Base-by-base conservation (phyloP, 1,140 invertebrate genomes). In the Acromyrmex echinatior region DNA sequence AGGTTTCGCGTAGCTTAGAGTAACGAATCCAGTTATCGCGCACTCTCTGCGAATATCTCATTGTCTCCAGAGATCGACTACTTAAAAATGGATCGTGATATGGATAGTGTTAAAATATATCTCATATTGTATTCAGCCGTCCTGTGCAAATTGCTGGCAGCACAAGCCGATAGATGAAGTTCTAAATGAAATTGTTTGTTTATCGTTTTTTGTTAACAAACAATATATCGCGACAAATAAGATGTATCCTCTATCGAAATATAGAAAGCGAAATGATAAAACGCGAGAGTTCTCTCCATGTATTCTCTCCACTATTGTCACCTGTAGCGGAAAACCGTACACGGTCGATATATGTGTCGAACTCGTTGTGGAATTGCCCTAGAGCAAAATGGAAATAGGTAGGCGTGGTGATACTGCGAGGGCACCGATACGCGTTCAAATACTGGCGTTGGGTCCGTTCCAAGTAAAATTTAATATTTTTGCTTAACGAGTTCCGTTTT, bases 381-480 rank as follows among this genome's bases (percentile, higher is more conserved):
- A 74, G 80, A 84, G 80, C 80, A 63, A 45, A 74, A 84, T 84
- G 78, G 65, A 73, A 86, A 82, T 82, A 39, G 78, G 56, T 73
- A 86, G 65, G 66, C 56, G 53, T 49, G 71, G 85, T 85, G 65
- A 62, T n/a, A 7, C 21, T 88, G 74, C 73, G 89, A 89, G 88
- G 70, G 80, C 76, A 80, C 87, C 87, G 90, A 93, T 92, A 92
- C 90, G 90, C 91, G 92, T 92, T 93, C 87, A 91, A 93, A 91
- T 74, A 88, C 89, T 94, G 91, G 93, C 93, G 89, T 28, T 85
- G 86, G 66, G 87, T 93, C 94, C 93, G 94, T 91, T 92, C 73
- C 90, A 93, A 94, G 92, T 93, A 74, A 94, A 94, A 94, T 91
- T 94, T 93, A 92, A 93, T 94, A 94, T 94, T 94, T 94, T 93